Conservation (phyloP, 2,113 vertebrate genomes). For the Urocolius indicus region DNA sequence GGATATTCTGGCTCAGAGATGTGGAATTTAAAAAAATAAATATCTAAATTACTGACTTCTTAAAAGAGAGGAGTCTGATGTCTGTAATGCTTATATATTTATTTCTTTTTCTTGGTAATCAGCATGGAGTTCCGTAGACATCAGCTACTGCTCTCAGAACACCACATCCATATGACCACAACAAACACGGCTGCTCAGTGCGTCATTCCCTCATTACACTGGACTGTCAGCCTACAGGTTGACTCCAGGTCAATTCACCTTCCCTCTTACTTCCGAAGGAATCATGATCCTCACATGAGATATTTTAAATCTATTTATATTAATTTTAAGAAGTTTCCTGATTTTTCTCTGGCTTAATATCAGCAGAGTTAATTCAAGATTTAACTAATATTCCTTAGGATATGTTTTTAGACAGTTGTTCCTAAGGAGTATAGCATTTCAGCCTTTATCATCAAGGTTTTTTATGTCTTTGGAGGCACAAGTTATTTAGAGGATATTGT, state of each 20-base stretch:
- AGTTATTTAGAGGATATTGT: background rate
- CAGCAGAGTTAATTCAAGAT: background rate
- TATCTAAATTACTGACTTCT: background rate
- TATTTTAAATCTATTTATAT: background rate
- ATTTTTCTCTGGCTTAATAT: background rate
- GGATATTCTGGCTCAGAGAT: background rate
- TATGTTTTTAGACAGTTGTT: background rate
- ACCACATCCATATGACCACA: background rate
- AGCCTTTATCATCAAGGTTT: background rate
- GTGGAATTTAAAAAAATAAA: background rate
- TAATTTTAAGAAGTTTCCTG: background rate
- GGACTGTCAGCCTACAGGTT: background rate
- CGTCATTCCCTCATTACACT: background rate
- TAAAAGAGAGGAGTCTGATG: background rate
- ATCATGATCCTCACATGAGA: background rate
- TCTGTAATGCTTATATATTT: background rate
- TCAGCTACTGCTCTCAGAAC: background rate
- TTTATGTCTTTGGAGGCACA: background rate
- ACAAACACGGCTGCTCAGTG: background rate
- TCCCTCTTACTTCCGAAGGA: background rate
- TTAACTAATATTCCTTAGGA: background rate
- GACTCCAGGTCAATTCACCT: background rate
- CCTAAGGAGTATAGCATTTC: background rate
- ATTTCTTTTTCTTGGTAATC: background rate
- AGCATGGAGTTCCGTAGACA: accelerated